Conservation (phyloP, 2,888 invertebrate species). For the Phyllotreta striolata region DNA sequence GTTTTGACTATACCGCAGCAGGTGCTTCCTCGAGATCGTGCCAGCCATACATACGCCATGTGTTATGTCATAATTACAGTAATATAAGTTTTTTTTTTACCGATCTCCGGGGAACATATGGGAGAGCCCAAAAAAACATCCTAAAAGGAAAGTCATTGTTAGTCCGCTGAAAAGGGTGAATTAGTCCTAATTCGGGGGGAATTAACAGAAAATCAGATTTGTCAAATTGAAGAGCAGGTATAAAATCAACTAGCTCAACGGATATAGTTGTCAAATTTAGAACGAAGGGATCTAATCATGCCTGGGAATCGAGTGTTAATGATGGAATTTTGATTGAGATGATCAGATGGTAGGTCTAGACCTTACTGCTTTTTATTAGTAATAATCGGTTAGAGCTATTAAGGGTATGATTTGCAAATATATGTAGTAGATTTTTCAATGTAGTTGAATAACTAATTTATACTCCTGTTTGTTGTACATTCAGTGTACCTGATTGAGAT, state of each 20-base stretch:
- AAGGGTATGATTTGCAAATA: too few relatives aligned
- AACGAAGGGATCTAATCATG: constrained; percentile 32
- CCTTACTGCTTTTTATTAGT: too few relatives aligned
- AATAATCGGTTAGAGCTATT: too few relatives aligned
- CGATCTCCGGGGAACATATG: constrained; percentile 47
- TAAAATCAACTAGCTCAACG: constrained; percentile 42
- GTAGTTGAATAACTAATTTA: too few relatives aligned
- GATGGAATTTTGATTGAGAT: constrained; percentile 20
- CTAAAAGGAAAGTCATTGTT: constrained; percentile 39
- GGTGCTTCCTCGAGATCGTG: constrained; percentile 44
- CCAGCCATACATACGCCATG: constrained; percentile 54
- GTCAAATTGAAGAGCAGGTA: constrained; percentile 52
- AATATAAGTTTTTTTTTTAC: constrained; percentile 52
- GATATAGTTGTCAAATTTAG: constrained; percentile 49
- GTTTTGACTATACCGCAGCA: constrained; percentile 20
- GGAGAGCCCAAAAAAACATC: constrained; percentile 42
- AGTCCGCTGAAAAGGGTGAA: constrained; percentile 55
- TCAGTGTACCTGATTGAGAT: too few relatives aligned
- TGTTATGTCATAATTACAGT: constrained; percentile 61
- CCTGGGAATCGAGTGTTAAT: constrained; percentile 30
- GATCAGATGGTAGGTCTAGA: neutral
- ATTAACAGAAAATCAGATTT: constrained; percentile 47
- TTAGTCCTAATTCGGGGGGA: constrained; percentile 48
- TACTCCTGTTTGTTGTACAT: too few relatives aligned
- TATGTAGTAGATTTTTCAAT: too few relatives aligned